phyloP scores from a whole-genome alignment of 2,888 invertebrate species.

The Onchidella celtica region DNA sequence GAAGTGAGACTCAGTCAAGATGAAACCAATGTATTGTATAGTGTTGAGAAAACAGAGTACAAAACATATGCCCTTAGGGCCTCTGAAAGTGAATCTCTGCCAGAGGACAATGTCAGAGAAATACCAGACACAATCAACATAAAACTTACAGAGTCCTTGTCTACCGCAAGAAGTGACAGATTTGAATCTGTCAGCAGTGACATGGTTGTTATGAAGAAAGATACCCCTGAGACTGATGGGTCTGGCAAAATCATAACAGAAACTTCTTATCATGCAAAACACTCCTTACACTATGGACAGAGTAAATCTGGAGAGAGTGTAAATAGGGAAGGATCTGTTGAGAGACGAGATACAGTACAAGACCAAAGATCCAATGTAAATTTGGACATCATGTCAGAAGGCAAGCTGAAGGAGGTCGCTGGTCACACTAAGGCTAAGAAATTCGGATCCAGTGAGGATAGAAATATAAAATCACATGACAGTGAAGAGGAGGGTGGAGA shows the following conservation, averaged over 20 bases:
- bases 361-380: constrained; percentile 43
- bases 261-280: constrained; percentile 51
- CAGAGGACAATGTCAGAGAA: background rate
- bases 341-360: constrained; percentile 50
- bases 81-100: constrained; percentile 2
- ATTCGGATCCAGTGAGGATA: background rate
- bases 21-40: constrained; percentile 69
- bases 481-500: background rate
- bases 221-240: constrained; percentile 25
- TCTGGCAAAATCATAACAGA: constrained; percentile 54
- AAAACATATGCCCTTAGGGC: constrained; percentile 60
- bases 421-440: background rate
- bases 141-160: constrained; percentile 62
- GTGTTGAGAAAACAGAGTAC: constrained; percentile 71
- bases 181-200: constrained; percentile 58
- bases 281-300: constrained; percentile 55
- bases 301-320: constrained; percentile 51
- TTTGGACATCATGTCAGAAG: background rate
- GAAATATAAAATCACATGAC: background rate
- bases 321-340: constrained; percentile 55
- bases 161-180: constrained; percentile 59
- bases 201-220: constrained; percentile 54
- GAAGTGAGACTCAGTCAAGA: constrained; percentile 69
- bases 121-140: constrained; percentile 68
- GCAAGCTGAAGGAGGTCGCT: background rate